phyloP scores from a whole-genome alignment of 2,797 vertebrate species.

The Bradypus variegatus region DNA sequence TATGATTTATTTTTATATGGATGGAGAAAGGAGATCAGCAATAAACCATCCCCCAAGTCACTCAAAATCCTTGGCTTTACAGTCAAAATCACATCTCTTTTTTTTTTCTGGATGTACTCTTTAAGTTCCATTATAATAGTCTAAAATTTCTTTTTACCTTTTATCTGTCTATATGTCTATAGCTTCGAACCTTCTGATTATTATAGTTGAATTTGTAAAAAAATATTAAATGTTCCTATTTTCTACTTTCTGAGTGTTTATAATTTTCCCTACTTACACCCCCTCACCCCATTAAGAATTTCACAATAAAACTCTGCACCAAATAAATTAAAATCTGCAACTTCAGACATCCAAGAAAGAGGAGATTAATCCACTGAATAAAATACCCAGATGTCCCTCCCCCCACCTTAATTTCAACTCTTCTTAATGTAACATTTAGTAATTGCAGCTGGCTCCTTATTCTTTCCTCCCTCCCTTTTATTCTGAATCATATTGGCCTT shows the following conservation, averaged over 20 bases:
- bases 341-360: slow-evolving; percentile 63
- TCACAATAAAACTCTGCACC: slow-evolving; percentile 59
- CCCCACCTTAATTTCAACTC: slow-evolving; percentile 38
- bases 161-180: slow-evolving; percentile 17
- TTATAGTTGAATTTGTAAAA: not conserved
- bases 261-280: slow-evolving; percentile 36
- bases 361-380: slow-evolving; percentile 58
- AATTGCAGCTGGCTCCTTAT: slow-evolving; percentile 56
- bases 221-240: not conserved
- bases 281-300: slow-evolving; percentile 50
- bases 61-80: slow-evolving; percentile 33
- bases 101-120: not conserved
- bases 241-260: slow-evolving; percentile 36
- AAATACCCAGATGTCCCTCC: slow-evolving; percentile 48
- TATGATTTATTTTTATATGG: slow-evolving; percentile 57
- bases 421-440: slow-evolving; percentile 57
- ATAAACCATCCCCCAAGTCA: slow-evolving; percentile 40
- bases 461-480: slow-evolving; percentile 46
- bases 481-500: slow-evolving; percentile 59
- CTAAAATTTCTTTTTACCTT: not conserved
- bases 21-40: slow-evolving; percentile 46
- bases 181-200: not conserved
- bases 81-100: not conserved
- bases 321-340: slow-evolving; percentile 65
- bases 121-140: slow-evolving; percentile 13